Conservation (phyloP, 2,797 vertebrate species). For the Parauchenoglanis punctatus region DNA sequence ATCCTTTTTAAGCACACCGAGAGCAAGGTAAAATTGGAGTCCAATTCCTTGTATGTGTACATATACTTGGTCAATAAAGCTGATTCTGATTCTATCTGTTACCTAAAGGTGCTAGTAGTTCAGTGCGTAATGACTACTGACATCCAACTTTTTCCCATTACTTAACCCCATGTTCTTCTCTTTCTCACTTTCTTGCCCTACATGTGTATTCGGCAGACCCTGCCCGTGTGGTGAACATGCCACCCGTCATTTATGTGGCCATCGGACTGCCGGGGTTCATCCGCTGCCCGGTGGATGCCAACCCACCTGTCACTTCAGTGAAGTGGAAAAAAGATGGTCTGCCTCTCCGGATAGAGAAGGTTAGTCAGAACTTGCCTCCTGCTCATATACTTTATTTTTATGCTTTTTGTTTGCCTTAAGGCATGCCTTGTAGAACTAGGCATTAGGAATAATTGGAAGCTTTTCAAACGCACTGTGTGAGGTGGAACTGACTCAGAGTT, state of each 20-base stretch:
- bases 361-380: constrained; percentile 53
- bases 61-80: too few relatives aligned
- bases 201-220: constrained; percentile 78
- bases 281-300: constrained; percentile 95
- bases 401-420: constrained; percentile 1
- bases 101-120: neutral
- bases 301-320: constrained; percentile 90
- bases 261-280: constrained; percentile 95
- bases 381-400: neutral
- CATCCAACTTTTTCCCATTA: neutral
- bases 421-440: neutral
- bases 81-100: neutral
- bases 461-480: constrained; percentile 19
- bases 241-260: constrained; percentile 91
- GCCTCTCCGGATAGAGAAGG: constrained; percentile 85
- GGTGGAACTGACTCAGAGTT: constrained; percentile 40
- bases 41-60: too few relatives aligned
- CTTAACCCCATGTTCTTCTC: neutral
- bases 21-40: too few relatives aligned
- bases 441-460: constrained; percentile 10
- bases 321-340: constrained; percentile 98
- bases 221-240: constrained; percentile 97
- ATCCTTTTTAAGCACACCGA: too few relatives aligned
- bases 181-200: neutral
- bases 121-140: neutral